Evolutionary conservation across 2,888 invertebrate species (phyloP).

Genomic region (Dolomedes plantarius): DNA sequence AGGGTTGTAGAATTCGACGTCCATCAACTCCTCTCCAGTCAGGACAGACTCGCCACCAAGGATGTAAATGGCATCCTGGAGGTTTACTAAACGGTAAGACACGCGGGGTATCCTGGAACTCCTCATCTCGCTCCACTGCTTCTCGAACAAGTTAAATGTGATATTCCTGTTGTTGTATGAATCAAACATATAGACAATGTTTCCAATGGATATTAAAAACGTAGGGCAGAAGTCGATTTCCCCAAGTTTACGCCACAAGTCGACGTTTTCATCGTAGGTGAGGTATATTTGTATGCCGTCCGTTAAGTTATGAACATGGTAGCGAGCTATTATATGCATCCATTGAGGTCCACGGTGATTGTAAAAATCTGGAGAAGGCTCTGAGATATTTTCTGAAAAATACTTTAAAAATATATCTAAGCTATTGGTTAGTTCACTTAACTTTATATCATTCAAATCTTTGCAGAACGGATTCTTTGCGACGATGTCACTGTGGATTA

Average conservation of each 20-base stretch:
- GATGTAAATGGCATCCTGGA: no score
- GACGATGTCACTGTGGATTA: no score
- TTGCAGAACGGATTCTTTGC: no score
- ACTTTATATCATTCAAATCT: background rate
- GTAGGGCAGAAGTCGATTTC: background rate
- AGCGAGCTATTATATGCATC: no score
- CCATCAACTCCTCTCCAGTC: background rate
- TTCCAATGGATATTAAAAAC: no score
- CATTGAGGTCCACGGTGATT: no score
- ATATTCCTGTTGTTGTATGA: conserved; percentile 3
- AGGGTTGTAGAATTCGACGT: conserved; percentile 23
- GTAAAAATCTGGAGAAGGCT: background rate
- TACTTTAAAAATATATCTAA: no score
- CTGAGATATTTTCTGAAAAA: no score
- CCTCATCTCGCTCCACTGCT: background rate
- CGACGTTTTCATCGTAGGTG: conserved; percentile 25
- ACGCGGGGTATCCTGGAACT: background rate
- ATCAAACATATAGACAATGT: conserved; percentile 44
- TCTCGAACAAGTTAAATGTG: background rate
- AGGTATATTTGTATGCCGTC: background rate
- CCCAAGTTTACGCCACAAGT: conserved; percentile 24
- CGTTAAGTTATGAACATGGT: background rate
- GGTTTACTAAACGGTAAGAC: background rate
- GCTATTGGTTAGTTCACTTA: background rate
- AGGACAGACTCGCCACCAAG: conserved; percentile 5